These are phyloP conservation scores for Uloborus plumipes DNA, from an alignment of 2,888 invertebrate genomes.

Conservation along the genomic window DNA sequence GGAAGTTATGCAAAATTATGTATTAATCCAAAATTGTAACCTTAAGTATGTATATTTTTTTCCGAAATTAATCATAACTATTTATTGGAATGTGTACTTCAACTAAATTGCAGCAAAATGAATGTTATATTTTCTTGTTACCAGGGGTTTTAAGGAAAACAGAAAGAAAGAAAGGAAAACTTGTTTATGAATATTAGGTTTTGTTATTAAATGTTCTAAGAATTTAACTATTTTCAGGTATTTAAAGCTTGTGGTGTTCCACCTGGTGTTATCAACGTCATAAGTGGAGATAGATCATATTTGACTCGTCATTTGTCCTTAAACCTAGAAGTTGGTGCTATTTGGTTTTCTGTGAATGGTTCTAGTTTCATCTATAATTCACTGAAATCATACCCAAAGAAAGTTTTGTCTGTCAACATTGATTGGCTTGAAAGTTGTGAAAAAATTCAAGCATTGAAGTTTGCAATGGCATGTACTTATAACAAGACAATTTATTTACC, in stretches of 20 bases:
- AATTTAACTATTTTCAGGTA: constrained; percentile 68
- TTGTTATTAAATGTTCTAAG: not conserved
- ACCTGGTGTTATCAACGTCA: constrained; percentile 72
- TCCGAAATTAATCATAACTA: too few species aligned
- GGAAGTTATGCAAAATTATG: too few species aligned
- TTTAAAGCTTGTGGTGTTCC: constrained; percentile 73
- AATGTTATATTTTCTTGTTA: too few species aligned
- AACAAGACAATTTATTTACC: constrained; percentile 73
- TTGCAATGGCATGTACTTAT: constrained; percentile 71
- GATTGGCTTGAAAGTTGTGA: constrained; percentile 58
- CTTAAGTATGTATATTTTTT: too few species aligned
- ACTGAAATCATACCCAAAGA: constrained; percentile 9
- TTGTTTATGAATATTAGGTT: not conserved
- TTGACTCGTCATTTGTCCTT: constrained; percentile 71
- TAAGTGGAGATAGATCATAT: constrained; percentile 72
- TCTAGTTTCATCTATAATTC: constrained; percentile 67
- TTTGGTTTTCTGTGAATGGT: constrained; percentile 69
- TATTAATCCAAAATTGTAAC: too few species aligned
- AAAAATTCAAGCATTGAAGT: constrained; percentile 69
- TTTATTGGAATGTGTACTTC: too few species aligned
- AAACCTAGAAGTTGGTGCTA: constrained; percentile 71
- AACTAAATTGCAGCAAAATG: too few species aligned
- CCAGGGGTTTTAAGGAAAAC: too few species aligned
- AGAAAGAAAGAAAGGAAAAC: too few species aligned
- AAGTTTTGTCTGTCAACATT: not conserved